Base-by-base conservation (phyloP, 2,113 vertebrate species). In the Otolemur garnettii region DNA sequence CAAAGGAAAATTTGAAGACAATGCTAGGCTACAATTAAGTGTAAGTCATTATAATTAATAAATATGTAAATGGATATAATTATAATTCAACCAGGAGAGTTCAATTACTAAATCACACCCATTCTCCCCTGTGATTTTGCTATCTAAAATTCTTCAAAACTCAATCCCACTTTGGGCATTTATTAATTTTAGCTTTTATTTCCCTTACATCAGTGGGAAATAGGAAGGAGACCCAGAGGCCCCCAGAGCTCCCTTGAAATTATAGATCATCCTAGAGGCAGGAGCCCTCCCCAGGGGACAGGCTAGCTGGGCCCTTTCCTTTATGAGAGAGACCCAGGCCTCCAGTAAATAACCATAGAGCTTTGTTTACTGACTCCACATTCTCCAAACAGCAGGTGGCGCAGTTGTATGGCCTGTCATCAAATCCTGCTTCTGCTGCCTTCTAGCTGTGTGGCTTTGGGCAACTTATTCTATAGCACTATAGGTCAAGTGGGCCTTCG, bases 1-100 rank as follows among this genome's bases (percentile, higher is more conserved):
- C 55, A 78, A 74, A 60, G 87, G 35, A 50, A 80, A 96, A 68
- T 24, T n/a, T 68, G 38, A 86, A 75, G 59, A 87, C 33, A 81
- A 28, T 28, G 68, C 30, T 87, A 53, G 38, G 26, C 38, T 69
- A 26, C 24, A n/a, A 74, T 72, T 75, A 60, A 60, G 38, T 42
- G 30, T 22, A 82, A 82, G 24, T 4, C 7, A 59, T 72, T n/a
- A 14, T 59, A 74, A 81, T n/a, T 66, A 55, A 62, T 85, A 62
- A 68, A 55, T 38, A 79, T 53, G 26, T 42, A 35, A 71, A 85
- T 71, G 22, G 17, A 66, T 78, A 53, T 21, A 10, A 78, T 78
- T 60, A 68, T 21, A 86, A 86, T 71, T 86, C 64, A 87, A 42
- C 77, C 30, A 59, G 26, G 64, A 71, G 69, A 71, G n/a, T 59